phyloP scores from a whole-genome alignment of 2,113 vertebrate genomes.

The Oncorhynchus masou region DNA sequence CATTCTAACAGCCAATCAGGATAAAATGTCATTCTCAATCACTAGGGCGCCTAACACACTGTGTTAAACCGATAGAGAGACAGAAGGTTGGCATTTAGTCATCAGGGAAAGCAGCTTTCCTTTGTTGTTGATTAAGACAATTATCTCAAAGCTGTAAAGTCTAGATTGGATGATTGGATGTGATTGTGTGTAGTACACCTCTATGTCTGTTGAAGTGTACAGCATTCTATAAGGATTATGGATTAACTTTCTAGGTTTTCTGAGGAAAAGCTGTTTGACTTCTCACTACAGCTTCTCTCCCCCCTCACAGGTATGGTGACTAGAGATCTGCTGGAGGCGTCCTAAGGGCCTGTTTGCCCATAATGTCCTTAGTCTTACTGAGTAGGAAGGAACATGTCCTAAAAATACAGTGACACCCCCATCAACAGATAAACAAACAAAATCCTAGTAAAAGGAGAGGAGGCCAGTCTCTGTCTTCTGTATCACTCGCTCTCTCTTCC shows the following conservation, averaged over 20 bases:
- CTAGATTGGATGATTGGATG: neutral
- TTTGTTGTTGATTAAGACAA: neutral
- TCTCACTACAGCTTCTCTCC: neutral
- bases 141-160: neutral
- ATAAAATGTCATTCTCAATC: neutral
- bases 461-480: slow-evolving; percentile 11
- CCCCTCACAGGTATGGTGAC: slow-evolving; percentile 62
- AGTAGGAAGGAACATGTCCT: slow-evolving; percentile 39
- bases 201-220: neutral
- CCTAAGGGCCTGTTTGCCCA: slow-evolving; percentile 46
- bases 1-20: neutral
- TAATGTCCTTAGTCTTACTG: slow-evolving; percentile 31
- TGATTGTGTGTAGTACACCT: neutral
- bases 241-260: slow-evolving; percentile 9
- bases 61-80: neutral
- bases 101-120: neutral
- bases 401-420: slow-evolving; percentile 59
- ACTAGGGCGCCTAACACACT: too few species aligned
- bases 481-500: slow-evolving; percentile 8
- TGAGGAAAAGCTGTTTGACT: neutral
- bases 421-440: slow-evolving; percentile 42
- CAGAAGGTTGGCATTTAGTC: neutral
- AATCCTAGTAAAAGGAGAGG: slow-evolving; percentile 13
- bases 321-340: slow-evolving; percentile 34
- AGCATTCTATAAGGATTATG: slow-evolving; percentile 1